Conservation (phyloP, 2,113 vertebrate genomes). For the Laticauda laticaudata region DNA sequence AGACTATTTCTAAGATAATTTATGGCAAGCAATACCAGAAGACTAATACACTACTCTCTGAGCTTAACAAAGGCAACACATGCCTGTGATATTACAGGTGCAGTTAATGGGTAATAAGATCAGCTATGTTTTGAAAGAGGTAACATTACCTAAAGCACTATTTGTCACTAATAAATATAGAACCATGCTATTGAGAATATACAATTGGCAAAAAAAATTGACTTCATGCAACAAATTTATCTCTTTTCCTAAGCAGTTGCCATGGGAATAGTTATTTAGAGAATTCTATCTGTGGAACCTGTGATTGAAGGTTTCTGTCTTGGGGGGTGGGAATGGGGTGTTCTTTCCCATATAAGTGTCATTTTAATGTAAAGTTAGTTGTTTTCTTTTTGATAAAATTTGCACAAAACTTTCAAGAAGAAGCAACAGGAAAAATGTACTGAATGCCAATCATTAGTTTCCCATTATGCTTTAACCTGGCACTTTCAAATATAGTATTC, state of each 20-base stretch:
- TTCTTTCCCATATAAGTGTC: constrained; percentile 19
- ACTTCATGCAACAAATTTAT: neutral
- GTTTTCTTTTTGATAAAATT: constrained; percentile 35
- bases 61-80: neutral
- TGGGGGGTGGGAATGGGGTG: neutral
- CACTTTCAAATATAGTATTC: constrained; percentile 56
- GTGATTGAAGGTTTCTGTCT: neutral
- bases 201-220: neutral
- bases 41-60: neutral
- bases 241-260: neutral
- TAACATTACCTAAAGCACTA: neutral
- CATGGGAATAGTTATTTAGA: constrained; percentile 33
- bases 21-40: neutral
- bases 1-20: neutral
- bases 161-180: neutral
- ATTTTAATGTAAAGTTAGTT: constrained; percentile 32
- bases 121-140: neutral
- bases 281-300: constrained; percentile 28
- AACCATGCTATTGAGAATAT: neutral
- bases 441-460: constrained; percentile 55
- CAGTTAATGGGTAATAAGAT: neutral
- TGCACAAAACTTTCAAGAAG: constrained; percentile 52
- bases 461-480: constrained; percentile 46
- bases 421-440: constrained; percentile 55
- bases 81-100: neutral